Base-by-base conservation (phyloP, 2,888 invertebrate species). In the Azorinus chamasolen region DNA sequence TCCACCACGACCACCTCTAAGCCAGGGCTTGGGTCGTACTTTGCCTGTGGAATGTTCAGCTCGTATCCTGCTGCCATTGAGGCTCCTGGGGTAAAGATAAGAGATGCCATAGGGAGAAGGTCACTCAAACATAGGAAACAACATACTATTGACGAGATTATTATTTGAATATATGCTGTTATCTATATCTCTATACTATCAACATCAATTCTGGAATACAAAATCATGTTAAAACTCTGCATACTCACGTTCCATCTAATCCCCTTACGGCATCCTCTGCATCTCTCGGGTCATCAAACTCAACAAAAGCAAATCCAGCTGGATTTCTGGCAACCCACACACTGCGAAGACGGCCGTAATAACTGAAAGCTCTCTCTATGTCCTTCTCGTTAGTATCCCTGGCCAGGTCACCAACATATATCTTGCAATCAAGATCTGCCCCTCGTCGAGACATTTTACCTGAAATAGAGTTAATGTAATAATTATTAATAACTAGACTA, bases 281-380 rank as follows among this genome's bases (percentile, higher is more conserved):
- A 89, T 91, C 91, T 63, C 90, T 75, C 43, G 87, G 86, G 69
- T 91, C 91, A 76, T 93, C 93, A 87, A 91, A 94, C 75, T 93
- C 93, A 8, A 93, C 91, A 84, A 94, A 94, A 22, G 93, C 93
- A 88, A 93, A 94, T 0, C 94, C 98, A 6, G 97, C 97, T 46
- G 97, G 98, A 92, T 98, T 97, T 89, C 97, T 94, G 0, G 98
- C 98, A 61, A 98, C 97, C 98, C 98, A 98, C 55, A 98, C 97
- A 93, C 97, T 98, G 87, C 96, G 95, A 81, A 98, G 94, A 48
- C 96, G 96, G 4, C 98, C 98, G 93, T 97, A 98, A 93, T 97
- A 97, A 78, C 96, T 95, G 93, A 98, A 98, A 5, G 96, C 95
- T 90, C 96, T 96, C 93, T 98, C 97, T 72, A 93, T 95, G 93